These are phyloP conservation scores for Psylliodes chrysocephalus DNA, from an alignment of 2,888 invertebrate species.

Conservation along the genomic window DNA sequence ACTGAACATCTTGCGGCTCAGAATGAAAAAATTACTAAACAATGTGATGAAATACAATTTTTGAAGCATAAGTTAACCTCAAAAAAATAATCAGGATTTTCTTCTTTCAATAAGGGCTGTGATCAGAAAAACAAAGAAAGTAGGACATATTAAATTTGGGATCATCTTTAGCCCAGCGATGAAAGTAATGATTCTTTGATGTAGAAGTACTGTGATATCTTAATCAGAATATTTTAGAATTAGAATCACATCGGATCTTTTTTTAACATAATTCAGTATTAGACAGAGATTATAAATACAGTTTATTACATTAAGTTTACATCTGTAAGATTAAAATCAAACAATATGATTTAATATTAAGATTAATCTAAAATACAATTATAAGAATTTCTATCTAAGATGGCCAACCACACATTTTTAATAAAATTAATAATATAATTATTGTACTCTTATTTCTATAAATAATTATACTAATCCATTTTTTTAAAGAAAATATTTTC, in stretches of 20 bases:
- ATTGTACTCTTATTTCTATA: no score
- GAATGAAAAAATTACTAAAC: constrained; percentile 85
- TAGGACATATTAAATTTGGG: background rate
- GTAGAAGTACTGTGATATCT: constrained; percentile 2
- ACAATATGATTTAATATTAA: no score
- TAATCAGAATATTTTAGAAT: background rate
- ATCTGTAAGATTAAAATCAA: no score
- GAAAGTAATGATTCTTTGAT: background rate
- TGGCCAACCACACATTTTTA: no score
- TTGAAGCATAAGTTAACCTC: constrained; percentile 68
- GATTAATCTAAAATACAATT: no score
- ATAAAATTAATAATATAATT: no score
- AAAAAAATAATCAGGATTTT: constrained; percentile 49
- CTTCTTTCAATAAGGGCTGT: constrained; percentile 20
- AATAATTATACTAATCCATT: no score
- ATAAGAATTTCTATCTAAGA: no score
- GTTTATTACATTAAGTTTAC: no score
- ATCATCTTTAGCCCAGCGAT: background rate
- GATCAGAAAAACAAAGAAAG: constrained; percentile 19
- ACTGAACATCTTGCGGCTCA: constrained; percentile 81
- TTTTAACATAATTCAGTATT: no score
- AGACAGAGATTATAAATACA: no score
- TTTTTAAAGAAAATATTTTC: no score
- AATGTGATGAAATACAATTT: constrained; percentile 82
- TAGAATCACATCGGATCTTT: background rate